Conservation (phyloP, 1,140 invertebrate species). For the Onthophagus taurus region DNA sequence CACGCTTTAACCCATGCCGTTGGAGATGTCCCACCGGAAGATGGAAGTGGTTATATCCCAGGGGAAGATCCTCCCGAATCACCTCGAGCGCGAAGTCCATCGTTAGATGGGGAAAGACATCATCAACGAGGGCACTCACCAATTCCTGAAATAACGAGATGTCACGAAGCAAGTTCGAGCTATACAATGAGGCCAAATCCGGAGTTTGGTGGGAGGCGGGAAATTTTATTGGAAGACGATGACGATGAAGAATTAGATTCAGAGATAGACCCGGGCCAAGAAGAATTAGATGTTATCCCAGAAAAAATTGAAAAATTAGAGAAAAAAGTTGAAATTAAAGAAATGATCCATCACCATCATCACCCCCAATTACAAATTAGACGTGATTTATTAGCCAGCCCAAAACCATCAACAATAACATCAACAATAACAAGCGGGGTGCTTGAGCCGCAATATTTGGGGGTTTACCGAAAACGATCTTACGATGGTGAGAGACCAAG, state of each 20-base stretch:
- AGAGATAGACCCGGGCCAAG: conserved; percentile 44
- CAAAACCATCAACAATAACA: conserved; percentile 33
- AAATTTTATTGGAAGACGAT: conserved; percentile 18
- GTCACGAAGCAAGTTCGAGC: conserved; percentile 47
- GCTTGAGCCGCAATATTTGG: conserved; percentile 24
- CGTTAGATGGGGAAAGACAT: conserved; percentile 34
- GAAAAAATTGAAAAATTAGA: conserved; percentile 37
- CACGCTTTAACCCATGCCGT: conserved; percentile 80
- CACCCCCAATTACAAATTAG: conserved; percentile 60
- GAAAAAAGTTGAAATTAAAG: conserved; percentile 27
- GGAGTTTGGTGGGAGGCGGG: conserved; percentile 34
- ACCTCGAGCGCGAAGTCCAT: conserved; percentile 25
- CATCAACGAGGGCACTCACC: conserved; percentile 30
- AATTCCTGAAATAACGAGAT: conserved; percentile 49
- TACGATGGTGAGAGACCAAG: conserved; percentile 28
- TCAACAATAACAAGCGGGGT: conserved; percentile 38
- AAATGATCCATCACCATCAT: no score
- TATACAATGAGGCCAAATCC: conserved; percentile 56
- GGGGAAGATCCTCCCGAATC: conserved; percentile 43
- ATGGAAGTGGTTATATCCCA: conserved; percentile 49
- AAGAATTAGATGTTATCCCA: conserved; percentile 41
- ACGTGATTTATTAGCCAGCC: conserved; percentile 49
- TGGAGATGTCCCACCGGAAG: conserved; percentile 63
- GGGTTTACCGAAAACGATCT: conserved; percentile 29
- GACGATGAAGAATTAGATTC: conserved; percentile 38